Evolutionary conservation across 2,888 invertebrate genomes (phyloP).

Genomic region (Harpalus rufipes): DNA sequence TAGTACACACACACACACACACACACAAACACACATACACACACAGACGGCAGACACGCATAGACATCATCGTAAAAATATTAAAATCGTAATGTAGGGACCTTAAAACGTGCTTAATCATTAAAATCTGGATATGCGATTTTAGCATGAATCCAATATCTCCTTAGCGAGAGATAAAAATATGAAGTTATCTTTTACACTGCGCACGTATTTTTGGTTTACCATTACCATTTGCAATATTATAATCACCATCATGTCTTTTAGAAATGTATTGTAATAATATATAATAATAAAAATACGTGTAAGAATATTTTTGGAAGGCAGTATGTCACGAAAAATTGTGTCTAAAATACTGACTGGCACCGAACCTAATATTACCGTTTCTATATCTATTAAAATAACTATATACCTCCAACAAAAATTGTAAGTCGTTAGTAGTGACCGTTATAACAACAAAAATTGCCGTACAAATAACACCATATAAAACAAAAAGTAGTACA

Average conservation of each 20-base stretch:
- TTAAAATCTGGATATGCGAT: too few species aligned
- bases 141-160: too few species aligned
- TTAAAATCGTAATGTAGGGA: too few species aligned
- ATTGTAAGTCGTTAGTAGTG: conserved; percentile 40
- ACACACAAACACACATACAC: too few species aligned
- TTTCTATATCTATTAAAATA: conserved; percentile 11
- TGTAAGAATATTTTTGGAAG: not conserved
- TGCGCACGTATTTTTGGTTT: not conserved
- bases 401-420: conserved; percentile 29
- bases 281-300: not conserved
- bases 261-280: not conserved
- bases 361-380: conserved; percentile 26
- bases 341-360: not conserved
- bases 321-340: conserved; percentile 13
- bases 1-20: too few species aligned
- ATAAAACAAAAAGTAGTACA: conserved; percentile 42
- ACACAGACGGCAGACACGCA: too few species aligned
- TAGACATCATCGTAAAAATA: too few species aligned
- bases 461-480: conserved; percentile 29
- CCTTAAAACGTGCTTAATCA: too few species aligned
- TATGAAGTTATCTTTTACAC: not conserved
- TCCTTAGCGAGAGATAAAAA: too few species aligned
- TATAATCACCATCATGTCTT: not conserved
- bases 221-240: not conserved
- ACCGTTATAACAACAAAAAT: conserved; percentile 52